A percentile compares a stretch with the other conserved stretches of the same genome.
phyloP scores from a whole-genome alignment of 2,888 invertebrate species.

The Protonemura montana region DNA sequence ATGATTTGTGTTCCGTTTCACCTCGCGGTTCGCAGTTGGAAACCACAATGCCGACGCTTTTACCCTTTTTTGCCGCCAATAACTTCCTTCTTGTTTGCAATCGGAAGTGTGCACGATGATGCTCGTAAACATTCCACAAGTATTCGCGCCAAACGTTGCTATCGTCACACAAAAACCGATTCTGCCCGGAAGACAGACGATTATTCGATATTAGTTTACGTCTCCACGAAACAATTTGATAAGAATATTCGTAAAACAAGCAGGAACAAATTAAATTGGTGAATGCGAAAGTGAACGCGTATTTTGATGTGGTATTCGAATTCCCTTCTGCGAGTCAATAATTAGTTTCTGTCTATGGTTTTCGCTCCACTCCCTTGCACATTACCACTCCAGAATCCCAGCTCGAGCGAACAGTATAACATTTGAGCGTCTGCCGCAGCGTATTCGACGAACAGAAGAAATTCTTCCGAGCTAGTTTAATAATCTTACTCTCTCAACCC shows the following conservation, averaged over 20 bases:
- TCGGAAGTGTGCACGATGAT: slow-evolving; percentile 39
- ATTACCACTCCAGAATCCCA: neutral
- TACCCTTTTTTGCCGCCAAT: slow-evolving; percentile 35
- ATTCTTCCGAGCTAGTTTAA: slow-evolving; percentile 28
- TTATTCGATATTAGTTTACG: slow-evolving; percentile 16
- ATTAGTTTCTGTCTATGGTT: slow-evolving; percentile 33
- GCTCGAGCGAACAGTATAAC: neutral
- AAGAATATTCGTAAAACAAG: slow-evolving; percentile 15
- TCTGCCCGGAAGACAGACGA: neutral
- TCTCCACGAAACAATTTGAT: neutral
- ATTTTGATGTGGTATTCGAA: slow-evolving; percentile 19
- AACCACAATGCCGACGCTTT: slow-evolving; percentile 40
- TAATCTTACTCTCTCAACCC: slow-evolving; percentile 16
- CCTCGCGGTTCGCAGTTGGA: slow-evolving; percentile 28
- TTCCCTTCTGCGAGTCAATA: slow-evolving; percentile 29
- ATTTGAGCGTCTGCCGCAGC: neutral
- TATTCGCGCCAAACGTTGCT: slow-evolving; percentile 27
- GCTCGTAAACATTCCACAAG: slow-evolving; percentile 39
- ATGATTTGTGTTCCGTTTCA: slow-evolving; percentile 38
- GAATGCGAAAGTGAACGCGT: neutral
- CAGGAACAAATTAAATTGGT: slow-evolving; percentile 12
- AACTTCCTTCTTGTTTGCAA: slow-evolving; percentile 38
- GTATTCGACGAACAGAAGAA: slow-evolving; percentile 14
- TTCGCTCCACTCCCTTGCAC: neutral
- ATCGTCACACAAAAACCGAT: neutral